Percentiles rank a stretch among this genome's conserved stretches.
Conservation (phyloP, 2,113 vertebrate genomes). For the Peromyscus polionotus region DNA sequence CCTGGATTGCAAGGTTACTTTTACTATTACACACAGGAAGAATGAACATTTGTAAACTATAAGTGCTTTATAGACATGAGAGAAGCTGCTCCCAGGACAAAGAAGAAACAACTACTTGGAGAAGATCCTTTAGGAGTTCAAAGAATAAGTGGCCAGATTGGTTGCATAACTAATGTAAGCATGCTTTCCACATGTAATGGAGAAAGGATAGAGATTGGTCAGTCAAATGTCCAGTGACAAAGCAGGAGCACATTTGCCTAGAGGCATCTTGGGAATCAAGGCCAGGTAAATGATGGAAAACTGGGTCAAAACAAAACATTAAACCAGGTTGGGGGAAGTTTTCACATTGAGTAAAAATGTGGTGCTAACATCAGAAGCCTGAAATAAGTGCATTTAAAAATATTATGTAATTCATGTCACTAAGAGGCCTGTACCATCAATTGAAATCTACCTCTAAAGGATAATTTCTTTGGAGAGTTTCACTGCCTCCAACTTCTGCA, state of each 20-base stretch:
- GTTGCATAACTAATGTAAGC: neutral
- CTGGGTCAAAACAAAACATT: neutral
- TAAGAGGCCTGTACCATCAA: neutral
- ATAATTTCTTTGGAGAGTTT: neutral
- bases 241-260: neutral
- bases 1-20: neutral
- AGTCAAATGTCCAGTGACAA: neutral
- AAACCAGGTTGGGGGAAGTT: neutral
- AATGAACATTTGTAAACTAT: neutral
- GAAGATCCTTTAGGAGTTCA: neutral
- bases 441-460: neutral
- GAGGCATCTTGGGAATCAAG: neutral
- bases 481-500: neutral
- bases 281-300: neutral
- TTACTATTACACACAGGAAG: neutral
- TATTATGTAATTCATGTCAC: neutral
- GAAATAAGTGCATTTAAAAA: neutral
- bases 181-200: neutral
- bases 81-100: neutral
- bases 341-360: constrained; percentile 5
- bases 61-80: neutral
- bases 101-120: neutral
- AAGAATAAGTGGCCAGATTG: neutral
- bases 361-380: neutral
- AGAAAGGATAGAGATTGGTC: neutral